These are phyloP conservation scores for Ramazzottius varieornatus DNA, from an alignment of 2,888 invertebrate genomes.

Conservation along the genomic window DNA sequence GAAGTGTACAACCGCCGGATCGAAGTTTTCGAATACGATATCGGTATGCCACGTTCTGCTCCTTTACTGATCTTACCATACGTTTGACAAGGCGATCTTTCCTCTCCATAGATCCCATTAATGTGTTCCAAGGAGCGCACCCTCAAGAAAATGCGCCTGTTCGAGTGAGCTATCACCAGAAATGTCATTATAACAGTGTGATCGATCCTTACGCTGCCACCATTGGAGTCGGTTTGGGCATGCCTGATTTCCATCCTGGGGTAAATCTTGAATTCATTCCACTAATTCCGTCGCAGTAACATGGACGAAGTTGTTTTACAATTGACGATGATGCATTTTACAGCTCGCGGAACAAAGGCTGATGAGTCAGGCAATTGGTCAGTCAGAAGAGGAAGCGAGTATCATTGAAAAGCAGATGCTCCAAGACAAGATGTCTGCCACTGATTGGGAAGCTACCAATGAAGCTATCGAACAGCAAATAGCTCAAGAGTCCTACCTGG, in stretches of 20 bases:
- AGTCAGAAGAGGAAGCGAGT: slow-evolving; percentile 41
- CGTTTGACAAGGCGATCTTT: background rate
- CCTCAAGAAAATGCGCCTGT: slow-evolving; percentile 45
- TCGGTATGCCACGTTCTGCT: slow-evolving; percentile 26
- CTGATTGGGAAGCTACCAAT: slow-evolving; percentile 71
- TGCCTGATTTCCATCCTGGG: slow-evolving; percentile 50
- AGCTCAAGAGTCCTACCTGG: slow-evolving; percentile 53
- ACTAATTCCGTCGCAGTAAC: background rate
- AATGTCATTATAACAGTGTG: slow-evolving; percentile 63
- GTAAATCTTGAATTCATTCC: slow-evolving; percentile 12
- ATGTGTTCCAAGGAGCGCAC: slow-evolving; percentile 51
- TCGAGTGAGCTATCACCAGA: slow-evolving; percentile 55
- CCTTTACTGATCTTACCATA: background rate
- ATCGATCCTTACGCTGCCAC: slow-evolving; percentile 49
- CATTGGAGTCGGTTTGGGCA: slow-evolving; percentile 53
- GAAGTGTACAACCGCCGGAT: slow-evolving; percentile 65
- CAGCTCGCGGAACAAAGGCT: slow-evolving; percentile 38
- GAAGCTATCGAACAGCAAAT: slow-evolving; percentile 62
- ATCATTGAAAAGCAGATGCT: slow-evolving; percentile 33
- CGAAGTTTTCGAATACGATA: slow-evolving; percentile 52
- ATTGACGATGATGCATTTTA: slow-evolving; percentile 5
- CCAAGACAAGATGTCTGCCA: slow-evolving; percentile 59
- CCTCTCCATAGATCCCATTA: slow-evolving; percentile 41
- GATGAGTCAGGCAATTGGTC: slow-evolving; percentile 42
- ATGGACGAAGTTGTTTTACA: background rate